Percentiles rank a stretch among this genome's conserved stretches.
These are phyloP conservation scores for Mellilla xanthometata DNA, from an alignment of 2,888 invertebrate species.

Conservation along the genomic window DNA sequence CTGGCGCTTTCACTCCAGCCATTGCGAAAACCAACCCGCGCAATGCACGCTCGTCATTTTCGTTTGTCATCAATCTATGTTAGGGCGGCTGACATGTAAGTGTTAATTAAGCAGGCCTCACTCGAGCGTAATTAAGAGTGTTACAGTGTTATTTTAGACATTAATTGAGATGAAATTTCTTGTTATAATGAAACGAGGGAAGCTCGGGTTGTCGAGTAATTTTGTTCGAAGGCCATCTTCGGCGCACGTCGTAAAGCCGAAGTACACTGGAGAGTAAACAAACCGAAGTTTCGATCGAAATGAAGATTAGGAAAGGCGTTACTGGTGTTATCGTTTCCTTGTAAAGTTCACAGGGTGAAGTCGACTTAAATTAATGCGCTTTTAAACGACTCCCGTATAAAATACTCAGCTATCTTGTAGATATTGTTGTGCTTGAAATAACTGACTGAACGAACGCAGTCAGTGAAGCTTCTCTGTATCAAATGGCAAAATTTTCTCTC, in stretches of 20 bases:
- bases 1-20: conserved; percentile 66
- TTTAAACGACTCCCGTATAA: conserved; percentile 33
- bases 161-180: conserved; percentile 82
- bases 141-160: conserved; percentile 81
- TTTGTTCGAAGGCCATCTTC: conserved; percentile 62
- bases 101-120: conserved; percentile 82
- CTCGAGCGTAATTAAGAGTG: conserved; percentile 81
- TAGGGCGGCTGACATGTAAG: conserved; percentile 79
- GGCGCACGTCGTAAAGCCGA: conserved; percentile 57
- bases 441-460: too few relatives aligned
- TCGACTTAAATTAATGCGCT: conserved; percentile 51
- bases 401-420: conserved; percentile 28
- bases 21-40: conserved; percentile 60
- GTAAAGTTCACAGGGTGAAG: conserved; percentile 49
- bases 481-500: too few relatives aligned
- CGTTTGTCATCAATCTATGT: conserved; percentile 83
- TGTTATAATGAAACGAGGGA: conserved; percentile 68
- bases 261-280: conserved; percentile 63
- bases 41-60: conserved; percentile 76
- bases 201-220: conserved; percentile 56
- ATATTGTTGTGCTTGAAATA: conserved; percentile 25
- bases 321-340: conserved; percentile 65
- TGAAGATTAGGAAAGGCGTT: conserved; percentile 65
- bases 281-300: conserved; percentile 69
- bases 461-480: too few relatives aligned